Base-by-base conservation (phyloP, 1,140 invertebrate species). In the Neotoxoptera formosana region DNA sequence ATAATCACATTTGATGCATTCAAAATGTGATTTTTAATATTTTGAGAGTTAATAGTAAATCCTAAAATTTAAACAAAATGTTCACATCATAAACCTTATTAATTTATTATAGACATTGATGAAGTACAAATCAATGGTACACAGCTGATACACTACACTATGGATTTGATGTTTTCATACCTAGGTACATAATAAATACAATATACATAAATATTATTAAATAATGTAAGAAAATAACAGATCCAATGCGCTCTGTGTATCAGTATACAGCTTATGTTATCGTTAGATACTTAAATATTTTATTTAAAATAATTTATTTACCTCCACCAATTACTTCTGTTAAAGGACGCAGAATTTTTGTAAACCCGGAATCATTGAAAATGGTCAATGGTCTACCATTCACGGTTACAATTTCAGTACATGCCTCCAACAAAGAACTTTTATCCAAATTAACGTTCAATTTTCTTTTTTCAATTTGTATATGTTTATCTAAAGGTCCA, bases 401-500 rank as follows among this genome's bases (percentile, higher is more conserved):
- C 8, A 84, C 83, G 17, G 83, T 84, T 45, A 45, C 36, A 9
- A 67, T 67, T 30, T 67, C 60, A 25, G 30, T 67, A 11, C 30
- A 67, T 0, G 60, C 25, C 8, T n/a, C 25, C 25, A 67, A 67
- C 60, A 67, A 67, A n/a, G 60, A 67, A 67, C 25, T n/a, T 67
- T 67, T 67, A 67, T 67, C n/a, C n/a, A 67, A 67, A 67, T 67
- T 67, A 67, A 67, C 83, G 34, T 84, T 41, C 25, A 84, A 84
- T n/a, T 84, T 84, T 45, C 0, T 84, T 45, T 84, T 84, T 21
- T 36, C 83, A 41, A 84, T 45, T 34, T 0, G 21, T 14, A 84
- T 41, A 41, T n/a, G 20, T 11, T n/a, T 34, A 84, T 84, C 83
- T 84, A 84, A 84, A n/a, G 34, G 83, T 41, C 83, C 83, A 84